Evolutionary conservation across 2,888 invertebrate species (phyloP).

Genomic region (Ptychoptera albimana): DNA sequence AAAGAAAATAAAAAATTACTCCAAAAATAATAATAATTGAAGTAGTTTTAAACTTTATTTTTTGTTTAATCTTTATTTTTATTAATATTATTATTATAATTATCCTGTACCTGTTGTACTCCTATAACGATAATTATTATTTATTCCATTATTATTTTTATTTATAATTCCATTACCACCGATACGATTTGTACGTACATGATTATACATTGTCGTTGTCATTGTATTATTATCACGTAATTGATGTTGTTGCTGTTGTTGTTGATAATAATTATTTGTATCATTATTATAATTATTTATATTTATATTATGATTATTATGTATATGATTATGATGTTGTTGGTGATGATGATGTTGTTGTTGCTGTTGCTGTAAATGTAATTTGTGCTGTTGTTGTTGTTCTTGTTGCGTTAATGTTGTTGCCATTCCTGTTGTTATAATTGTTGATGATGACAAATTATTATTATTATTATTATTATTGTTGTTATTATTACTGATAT

Average conservation of each 20-base stretch:
- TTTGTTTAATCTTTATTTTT: not conserved
- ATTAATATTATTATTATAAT: too few species aligned
- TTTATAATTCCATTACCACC: slow-evolving; percentile 8
- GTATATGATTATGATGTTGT: slow-evolving; percentile 14
- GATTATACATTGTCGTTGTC: not conserved
- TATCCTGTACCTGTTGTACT: slow-evolving; percentile 16
- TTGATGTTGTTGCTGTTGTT: slow-evolving; percentile 4
- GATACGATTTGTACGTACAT: too few species aligned
- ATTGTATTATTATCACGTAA: slow-evolving; percentile 1
- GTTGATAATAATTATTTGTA: slow-evolving; percentile 8
- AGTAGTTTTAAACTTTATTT: not conserved
- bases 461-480: slow-evolving; percentile 1
- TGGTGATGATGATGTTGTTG: slow-evolving; percentile 20
- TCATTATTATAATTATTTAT: slow-evolving; percentile 5
- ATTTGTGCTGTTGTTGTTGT: slow-evolving; percentile 35
- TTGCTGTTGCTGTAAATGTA: slow-evolving; percentile 13
- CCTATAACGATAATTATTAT: slow-evolving; percentile 31
- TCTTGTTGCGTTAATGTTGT: slow-evolving; percentile 25
- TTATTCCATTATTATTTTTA: slow-evolving; percentile 19
- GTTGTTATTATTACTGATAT: not conserved
- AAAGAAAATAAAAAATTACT: slow-evolving; percentile 2
- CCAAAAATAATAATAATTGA: not conserved
- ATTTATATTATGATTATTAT: slow-evolving; percentile 7
- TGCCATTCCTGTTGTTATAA: too few species aligned
- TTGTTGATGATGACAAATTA: slow-evolving; percentile 1